Conservation (phyloP, 2,797 vertebrate species). For the Lagocephalus sceleratus region DNA sequence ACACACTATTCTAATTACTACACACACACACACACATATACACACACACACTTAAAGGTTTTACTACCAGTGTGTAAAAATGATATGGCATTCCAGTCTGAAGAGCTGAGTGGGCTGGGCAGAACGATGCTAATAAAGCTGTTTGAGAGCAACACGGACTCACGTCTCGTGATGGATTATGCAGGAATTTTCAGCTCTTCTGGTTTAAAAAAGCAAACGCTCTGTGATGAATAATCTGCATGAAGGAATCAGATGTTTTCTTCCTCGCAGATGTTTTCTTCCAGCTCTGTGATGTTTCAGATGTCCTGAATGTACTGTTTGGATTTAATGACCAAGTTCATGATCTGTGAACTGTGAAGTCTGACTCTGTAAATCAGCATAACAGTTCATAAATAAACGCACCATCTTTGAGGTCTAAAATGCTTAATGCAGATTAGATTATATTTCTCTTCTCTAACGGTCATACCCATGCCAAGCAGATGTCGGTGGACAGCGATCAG, state of each 20-base stretch:
- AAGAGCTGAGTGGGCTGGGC: conserved; percentile 30
- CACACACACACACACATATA: not conserved
- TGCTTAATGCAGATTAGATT: no score
- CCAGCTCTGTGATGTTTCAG: conserved; percentile 32
- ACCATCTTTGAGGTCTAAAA: no score
- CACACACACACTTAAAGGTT: conserved; percentile 26
- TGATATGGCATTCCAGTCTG: conserved; percentile 65
- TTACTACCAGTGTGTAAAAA: conserved; percentile 61
- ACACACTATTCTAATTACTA: conserved; percentile 25
- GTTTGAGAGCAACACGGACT: conserved; percentile 25
- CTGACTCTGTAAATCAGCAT: no score
- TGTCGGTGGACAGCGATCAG: no score
- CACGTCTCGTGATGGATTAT: conserved; percentile 33
- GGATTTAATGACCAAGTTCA: no score
- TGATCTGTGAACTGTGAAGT: no score
- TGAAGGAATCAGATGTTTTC: conserved; percentile 7
- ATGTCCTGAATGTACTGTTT: conserved; percentile 10
- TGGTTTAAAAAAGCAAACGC: conserved; percentile 30
- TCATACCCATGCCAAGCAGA: no score
- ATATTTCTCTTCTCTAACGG: no score
- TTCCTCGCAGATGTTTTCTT: conserved; percentile 15
- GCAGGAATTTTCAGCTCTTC: conserved; percentile 37
- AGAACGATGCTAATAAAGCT: conserved; percentile 47
- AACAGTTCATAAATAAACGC: no score
- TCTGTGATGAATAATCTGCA: conserved; percentile 27